A percentile compares a stretch with the other conserved stretches of the same genome.
phyloP scores from a whole-genome alignment of 92 coral and sea anemone species.

The Parazoanthus swiftii region DNA sequence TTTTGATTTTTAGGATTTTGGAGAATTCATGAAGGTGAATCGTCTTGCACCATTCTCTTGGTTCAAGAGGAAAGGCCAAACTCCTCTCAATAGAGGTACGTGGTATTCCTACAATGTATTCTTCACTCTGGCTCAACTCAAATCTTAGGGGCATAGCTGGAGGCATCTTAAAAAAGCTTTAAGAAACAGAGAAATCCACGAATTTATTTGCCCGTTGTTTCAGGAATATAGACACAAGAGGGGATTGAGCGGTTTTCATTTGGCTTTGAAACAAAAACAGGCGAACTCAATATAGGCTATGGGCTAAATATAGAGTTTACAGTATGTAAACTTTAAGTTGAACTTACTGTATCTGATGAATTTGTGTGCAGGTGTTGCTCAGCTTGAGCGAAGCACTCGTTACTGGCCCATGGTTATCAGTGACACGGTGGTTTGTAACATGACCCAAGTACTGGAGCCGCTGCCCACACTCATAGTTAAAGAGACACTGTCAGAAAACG shows the following conservation, averaged over 20 bases:
- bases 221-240: no score
- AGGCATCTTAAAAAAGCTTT: no score
- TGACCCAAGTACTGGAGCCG: conserved; percentile 90
- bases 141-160: no score
- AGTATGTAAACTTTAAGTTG: background rate
- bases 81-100: conserved; percentile 72
- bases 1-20: conserved; percentile 78
- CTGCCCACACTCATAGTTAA: conserved; percentile 78
- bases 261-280: no score
- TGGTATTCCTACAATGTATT: background rate
- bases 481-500: conserved; percentile 83
- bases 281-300: background rate
- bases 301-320: background rate
- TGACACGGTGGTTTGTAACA: conserved; percentile 88
- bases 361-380: conserved; percentile 64
- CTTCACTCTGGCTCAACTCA: no score
- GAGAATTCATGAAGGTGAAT: conserved; percentile 96
- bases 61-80: conserved; percentile 78
- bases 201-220: no score
- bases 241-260: no score
- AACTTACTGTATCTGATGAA: background rate
- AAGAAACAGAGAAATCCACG: no score
- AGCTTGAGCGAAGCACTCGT: conserved; percentile 94
- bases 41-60: conserved; percentile 91
- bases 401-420: conserved; percentile 99